Base-by-base conservation (phyloP, 1,140 invertebrate genomes). In the Paraescarpia echinospica region DNA sequence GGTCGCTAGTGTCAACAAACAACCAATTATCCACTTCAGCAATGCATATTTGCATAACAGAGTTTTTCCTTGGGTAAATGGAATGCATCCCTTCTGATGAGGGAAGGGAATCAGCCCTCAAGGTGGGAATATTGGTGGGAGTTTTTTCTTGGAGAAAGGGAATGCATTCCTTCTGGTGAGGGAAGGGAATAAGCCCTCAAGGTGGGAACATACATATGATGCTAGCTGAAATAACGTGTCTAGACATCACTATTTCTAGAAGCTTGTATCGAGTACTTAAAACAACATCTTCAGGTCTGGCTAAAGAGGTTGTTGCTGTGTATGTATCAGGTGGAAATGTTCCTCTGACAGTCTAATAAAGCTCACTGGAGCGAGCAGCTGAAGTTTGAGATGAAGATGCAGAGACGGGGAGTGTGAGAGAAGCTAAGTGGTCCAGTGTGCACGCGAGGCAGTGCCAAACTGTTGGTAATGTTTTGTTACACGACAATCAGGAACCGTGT, bases 21-120 rank as follows among this genome's bases (percentile, higher is more conserved):
- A 27, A 2, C 59, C 59, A 77, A 77, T 77, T 77, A 77, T 77
- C 59, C 59, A 27, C 59, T 18, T 31, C 59, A 27, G 59, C 18
- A 77, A 77, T 77, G 59, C 59, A 77, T 77, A 77, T 77, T 77
- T 77, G 59, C 59, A 77, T 77, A 77, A 77, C 59, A 77, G 18
- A 77, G 59, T 77, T 77, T 77, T 77, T 77, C 22, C 59, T 31
- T 4, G 59, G 41, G 41, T n/a, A 77, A 31, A 77, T 27, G 27
- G 59, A 77, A 77, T 18, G 18, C 59, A 77, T 14, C 59, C 59
- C 59, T 18, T n/a, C n/a, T 51, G 48, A 8, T 18, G 8, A 8
- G 8, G 48, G 48, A 51, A 51, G n/a, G 48, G 48, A 8, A 51
- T 51, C 18, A 51, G 48, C 48, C 48, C 18, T 51, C 48, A 51